Conservation (phyloP, 37 sponge, comb jelly and placozoan species). For the Corticium candelabrum region DNA sequence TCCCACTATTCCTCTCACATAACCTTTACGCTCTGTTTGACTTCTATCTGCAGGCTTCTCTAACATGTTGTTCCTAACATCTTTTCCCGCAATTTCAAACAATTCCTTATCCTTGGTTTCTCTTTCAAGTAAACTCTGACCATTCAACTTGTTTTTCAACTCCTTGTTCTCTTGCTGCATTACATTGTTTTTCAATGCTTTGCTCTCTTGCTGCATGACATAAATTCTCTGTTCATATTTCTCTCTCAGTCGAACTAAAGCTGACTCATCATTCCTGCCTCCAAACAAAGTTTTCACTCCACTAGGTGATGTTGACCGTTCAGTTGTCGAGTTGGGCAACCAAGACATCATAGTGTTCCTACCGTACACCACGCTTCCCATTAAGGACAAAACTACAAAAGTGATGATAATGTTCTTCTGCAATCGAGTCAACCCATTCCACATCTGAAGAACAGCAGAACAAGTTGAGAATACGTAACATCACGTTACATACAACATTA, state of each 20-base stretch:
- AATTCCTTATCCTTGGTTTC: too few species aligned
- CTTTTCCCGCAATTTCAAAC: too few species aligned
- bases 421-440: neutral
- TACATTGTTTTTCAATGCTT: neutral
- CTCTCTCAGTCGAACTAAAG: neutral
- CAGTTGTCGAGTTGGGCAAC: too few species aligned
- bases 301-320: neutral
- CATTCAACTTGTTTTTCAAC: too few species aligned
- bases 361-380: neutral
- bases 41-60: too few species aligned
- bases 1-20: too few species aligned
- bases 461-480: too few species aligned
- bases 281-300: neutral
- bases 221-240: neutral
- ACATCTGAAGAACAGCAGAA: too few species aligned
- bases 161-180: too few species aligned
- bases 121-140: too few species aligned
- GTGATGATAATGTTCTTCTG: neutral
- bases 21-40: too few species aligned
- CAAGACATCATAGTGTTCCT: neutral
- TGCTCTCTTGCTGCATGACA: neutral
- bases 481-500: too few species aligned
- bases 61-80: neutral
- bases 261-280: neutral
- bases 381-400: neutral